These are phyloP conservation scores for Acanthisitta chloris DNA, from an alignment of 2,113 vertebrate genomes.

Conservation along the genomic window DNA sequence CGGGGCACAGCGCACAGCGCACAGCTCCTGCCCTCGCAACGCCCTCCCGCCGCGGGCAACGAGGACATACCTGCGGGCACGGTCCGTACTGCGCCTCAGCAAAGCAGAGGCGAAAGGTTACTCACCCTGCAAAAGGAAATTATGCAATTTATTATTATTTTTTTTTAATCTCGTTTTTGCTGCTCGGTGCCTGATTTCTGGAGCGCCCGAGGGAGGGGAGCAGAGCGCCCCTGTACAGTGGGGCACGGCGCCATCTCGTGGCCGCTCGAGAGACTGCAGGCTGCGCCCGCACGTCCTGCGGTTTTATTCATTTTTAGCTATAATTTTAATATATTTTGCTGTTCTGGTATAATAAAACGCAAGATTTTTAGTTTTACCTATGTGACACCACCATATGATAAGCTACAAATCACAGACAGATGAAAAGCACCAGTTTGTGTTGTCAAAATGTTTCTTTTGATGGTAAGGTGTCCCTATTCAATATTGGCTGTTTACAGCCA, in stretches of 20 bases:
- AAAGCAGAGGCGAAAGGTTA: background rate
- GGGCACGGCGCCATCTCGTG: constrained; percentile 68
- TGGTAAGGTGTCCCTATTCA: background rate
- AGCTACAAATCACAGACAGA: background rate
- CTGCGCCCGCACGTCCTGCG: too few species aligned
- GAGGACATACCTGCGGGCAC: background rate
- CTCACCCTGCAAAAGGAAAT: background rate
- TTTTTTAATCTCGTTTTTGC: background rate
- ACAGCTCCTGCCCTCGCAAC: background rate
- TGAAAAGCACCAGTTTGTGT: background rate
- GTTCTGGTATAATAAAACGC: background rate
- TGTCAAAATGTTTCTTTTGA: background rate
- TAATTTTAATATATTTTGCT: background rate
- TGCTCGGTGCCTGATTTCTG: background rate
- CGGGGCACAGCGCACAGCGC: too few species aligned
- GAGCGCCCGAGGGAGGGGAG: accelerated
- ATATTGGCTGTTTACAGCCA: background rate
- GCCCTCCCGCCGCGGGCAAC: background rate
- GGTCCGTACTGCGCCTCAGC: background rate
- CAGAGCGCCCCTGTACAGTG: background rate
- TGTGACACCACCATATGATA: background rate
- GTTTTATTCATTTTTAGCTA: background rate
- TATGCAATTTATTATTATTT: too few species aligned
- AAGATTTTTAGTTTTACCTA: background rate
- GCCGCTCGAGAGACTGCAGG: background rate